Percentiles rank a stretch among this genome's conserved stretches.
These are phyloP conservation scores for Brachystomella parvula DNA, from an alignment of 1,140 invertebrate species.

Conservation along the genomic window DNA sequence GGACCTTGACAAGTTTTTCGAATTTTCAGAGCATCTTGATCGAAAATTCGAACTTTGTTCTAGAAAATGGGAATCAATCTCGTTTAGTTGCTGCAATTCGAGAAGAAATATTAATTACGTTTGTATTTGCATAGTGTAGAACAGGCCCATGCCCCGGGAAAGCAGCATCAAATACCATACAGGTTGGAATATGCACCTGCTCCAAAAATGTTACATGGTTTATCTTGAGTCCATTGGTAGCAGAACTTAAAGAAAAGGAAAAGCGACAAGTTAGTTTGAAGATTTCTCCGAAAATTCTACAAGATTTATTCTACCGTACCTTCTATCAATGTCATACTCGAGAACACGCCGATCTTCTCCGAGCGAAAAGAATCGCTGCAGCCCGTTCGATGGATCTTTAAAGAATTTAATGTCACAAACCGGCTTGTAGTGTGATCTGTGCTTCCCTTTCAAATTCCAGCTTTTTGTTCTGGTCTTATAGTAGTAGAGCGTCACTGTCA, in stretches of 20 bases:
- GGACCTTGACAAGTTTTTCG: conserved; percentile 57
- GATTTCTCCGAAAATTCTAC: neutral
- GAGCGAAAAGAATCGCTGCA: conserved; percentile 50
- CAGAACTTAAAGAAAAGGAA: neutral
- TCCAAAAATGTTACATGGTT: conserved; percentile 24
- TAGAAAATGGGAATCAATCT: conserved; percentile 4
- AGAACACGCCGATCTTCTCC: conserved; percentile 55
- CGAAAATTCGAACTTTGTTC: conserved; percentile 33
- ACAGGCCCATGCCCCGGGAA: conserved; percentile 10
- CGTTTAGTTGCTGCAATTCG: neutral
- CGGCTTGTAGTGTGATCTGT: conserved; percentile 50
- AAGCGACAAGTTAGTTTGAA: neutral
- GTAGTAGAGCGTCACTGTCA: conserved; percentile 10
- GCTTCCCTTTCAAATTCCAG: conserved; percentile 53
- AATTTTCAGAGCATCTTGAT: conserved; percentile 42
- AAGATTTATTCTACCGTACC: conserved; percentile 38
- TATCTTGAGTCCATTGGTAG: neutral
- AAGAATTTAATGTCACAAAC: conserved; percentile 50
- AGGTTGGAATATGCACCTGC: conserved; percentile 19
- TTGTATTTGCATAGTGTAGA: conserved; percentile 46
- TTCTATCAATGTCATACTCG: conserved; percentile 58
- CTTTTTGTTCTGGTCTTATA: conserved; percentile 8
- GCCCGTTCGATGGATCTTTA: conserved; percentile 29
- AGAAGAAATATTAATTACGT: conserved; percentile 41
- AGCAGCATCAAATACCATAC: conserved; percentile 12